phyloP scores from a whole-genome alignment of 2,113 vertebrate species.

The Panthera tigris region DNA sequence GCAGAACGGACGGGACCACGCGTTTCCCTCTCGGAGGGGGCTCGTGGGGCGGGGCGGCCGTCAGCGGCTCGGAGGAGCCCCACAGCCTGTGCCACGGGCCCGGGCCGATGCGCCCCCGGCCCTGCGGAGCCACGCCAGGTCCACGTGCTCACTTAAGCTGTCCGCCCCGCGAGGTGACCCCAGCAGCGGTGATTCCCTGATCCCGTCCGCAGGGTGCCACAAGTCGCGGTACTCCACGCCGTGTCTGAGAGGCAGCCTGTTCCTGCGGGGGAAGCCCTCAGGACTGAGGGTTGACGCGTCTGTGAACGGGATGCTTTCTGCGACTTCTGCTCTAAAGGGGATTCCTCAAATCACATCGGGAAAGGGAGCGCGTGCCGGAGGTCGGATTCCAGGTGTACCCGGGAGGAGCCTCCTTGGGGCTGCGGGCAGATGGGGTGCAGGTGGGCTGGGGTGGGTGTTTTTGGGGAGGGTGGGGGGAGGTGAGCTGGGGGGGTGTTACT shows the following conservation, averaged over 20 bases:
- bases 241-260: not conserved
- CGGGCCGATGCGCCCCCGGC: not conserved
- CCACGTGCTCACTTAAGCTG: not conserved
- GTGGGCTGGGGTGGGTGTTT: not conserved
- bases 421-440: not conserved
- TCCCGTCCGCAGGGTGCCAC: not conserved
- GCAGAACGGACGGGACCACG: not conserved
- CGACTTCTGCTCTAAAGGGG: not conserved
- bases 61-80: not conserved
- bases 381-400: not conserved
- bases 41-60: not conserved
- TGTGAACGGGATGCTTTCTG: not conserved
- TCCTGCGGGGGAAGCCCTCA: not conserved
- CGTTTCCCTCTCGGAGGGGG: not conserved
- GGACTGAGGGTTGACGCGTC: not conserved
- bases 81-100: not conserved
- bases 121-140: no score
- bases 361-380: no score
- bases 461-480: not conserved
- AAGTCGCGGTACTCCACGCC: rapidly evolving
- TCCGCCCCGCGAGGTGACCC: not conserved
- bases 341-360: not conserved
- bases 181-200: not conserved
- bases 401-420: not conserved
- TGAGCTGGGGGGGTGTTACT: not conserved